A percentile compares a stretch with the other conserved stretches of the same genome.
These are phyloP conservation scores for Idaea straminata DNA, from an alignment of 2,888 invertebrate species.

Conservation along the genomic window DNA sequence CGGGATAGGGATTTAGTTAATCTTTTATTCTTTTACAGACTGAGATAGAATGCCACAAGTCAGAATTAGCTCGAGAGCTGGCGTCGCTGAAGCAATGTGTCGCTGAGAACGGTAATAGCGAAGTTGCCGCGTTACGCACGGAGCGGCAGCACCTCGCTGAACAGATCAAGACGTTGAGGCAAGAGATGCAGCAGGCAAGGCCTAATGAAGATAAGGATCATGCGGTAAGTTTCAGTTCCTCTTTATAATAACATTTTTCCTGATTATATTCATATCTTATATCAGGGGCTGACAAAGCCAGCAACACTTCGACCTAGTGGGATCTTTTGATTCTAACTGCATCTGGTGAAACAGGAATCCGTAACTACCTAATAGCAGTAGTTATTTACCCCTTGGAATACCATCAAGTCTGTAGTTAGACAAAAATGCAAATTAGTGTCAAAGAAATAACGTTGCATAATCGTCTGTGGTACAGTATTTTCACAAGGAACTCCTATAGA, in stretches of 20 bases:
- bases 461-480: background rate
- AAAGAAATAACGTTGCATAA: background rate
- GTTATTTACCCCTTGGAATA: no score
- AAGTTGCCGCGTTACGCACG: conserved; percentile 46
- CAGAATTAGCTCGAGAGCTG: conserved; percentile 62
- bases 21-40: conserved; percentile 43
- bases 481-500: background rate
- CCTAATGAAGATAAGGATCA: conserved; percentile 56
- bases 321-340: conserved; percentile 26
- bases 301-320: no score
- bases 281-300: no score
- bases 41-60: conserved; percentile 70
- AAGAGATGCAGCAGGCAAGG: conserved; percentile 25
- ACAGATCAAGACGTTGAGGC: conserved; percentile 31
- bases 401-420: no score
- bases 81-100: conserved; percentile 60
- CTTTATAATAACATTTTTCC: no score
- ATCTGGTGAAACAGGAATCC: background rate
- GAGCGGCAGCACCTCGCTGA: conserved; percentile 39
- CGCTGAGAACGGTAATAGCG: conserved; percentile 42
- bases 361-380: no score
- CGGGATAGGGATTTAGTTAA: background rate
- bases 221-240: conserved; percentile 52
- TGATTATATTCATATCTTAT: no score
- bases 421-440: no score